Percentiles rank a stretch among this genome's conserved stretches.
phyloP scores from a whole-genome alignment of 2,888 invertebrate genomes.

The Polylopha cassiicola region DNA sequence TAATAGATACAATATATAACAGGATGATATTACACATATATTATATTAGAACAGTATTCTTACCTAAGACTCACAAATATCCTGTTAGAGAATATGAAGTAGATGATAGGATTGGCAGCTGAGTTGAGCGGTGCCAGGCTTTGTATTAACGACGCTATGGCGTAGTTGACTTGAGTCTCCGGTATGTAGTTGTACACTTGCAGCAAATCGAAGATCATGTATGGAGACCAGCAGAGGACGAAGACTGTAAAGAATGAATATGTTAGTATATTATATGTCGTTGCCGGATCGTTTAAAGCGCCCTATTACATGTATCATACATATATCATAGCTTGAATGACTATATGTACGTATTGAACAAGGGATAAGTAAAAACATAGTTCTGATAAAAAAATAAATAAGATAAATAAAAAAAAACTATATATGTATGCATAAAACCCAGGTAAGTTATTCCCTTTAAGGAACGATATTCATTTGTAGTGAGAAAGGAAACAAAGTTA shows the following conservation, averaged over 20 bases:
- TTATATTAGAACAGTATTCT: no score
- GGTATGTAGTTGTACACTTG: slow-evolving; percentile 92
- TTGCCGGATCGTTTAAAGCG: no score
- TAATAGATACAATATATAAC: no score
- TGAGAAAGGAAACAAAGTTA: no score
- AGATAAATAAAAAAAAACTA: background rate
- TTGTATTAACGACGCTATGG: slow-evolving; percentile 93
- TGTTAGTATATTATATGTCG: no score
- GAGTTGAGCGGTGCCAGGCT: slow-evolving; percentile 94
- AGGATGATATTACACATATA: no score
- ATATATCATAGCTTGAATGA: background rate
- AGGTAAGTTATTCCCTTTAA: no score
- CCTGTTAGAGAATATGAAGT: slow-evolving; percentile 94
- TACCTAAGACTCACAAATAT: slow-evolving; percentile 91
- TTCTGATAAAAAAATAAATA: background rate
- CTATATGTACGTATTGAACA: background rate
- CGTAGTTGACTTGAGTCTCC: slow-evolving; percentile 85
- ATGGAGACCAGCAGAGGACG: slow-evolving; percentile 96
- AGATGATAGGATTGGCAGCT: slow-evolving; percentile 95
- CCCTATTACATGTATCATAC: no score
- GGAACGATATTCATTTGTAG: no score
- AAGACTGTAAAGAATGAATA: slow-evolving; percentile 82
- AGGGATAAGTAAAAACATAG: background rate
- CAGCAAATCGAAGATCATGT: slow-evolving; percentile 93
- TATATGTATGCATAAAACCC: background rate